Percentiles rank a stretch among this genome's conserved stretches.
Evolutionary conservation across 2,888 invertebrate species (phyloP).

Genomic region (Melinopterus prodromus): DNA sequence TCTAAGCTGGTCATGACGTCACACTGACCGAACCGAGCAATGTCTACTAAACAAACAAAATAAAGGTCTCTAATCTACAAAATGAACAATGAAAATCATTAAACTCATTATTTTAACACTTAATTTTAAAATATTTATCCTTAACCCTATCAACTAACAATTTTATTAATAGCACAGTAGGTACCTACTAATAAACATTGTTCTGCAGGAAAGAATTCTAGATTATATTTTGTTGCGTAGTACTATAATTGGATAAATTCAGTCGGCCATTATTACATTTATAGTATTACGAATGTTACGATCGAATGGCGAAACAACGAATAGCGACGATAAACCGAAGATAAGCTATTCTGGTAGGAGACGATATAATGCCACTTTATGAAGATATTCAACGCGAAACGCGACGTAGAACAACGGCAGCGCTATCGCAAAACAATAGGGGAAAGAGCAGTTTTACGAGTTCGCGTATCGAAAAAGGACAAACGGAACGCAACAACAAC

Average conservation of each 20-base stretch:
- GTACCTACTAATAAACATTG: too few species aligned
- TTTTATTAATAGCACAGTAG: too few species aligned
- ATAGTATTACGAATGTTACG: not conserved
- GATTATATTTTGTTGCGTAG: not conserved
- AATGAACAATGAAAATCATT: too few species aligned
- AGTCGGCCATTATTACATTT: not conserved
- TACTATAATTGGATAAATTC: not conserved
- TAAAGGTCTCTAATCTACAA: too few species aligned
- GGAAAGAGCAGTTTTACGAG: not conserved
- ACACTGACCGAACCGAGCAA: too few species aligned
- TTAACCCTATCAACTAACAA: too few species aligned
- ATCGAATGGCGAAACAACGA: not conserved
- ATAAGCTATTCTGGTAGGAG: not conserved
- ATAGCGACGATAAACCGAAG: not conserved
- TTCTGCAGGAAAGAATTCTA: too few species aligned
- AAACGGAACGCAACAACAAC: not conserved
- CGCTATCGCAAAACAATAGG: not conserved
- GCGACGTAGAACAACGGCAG: not conserved
- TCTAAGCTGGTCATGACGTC: too few species aligned
- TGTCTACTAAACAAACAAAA: too few species aligned
- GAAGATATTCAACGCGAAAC: not conserved
- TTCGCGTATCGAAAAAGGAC: slow-evolving; percentile 4
- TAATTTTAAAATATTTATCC: too few species aligned
- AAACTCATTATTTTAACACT: too few species aligned
- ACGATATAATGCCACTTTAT: not conserved